Evolutionary conservation across 2,888 invertebrate species (phyloP).

Genomic region (Plagodis dolabraria): DNA sequence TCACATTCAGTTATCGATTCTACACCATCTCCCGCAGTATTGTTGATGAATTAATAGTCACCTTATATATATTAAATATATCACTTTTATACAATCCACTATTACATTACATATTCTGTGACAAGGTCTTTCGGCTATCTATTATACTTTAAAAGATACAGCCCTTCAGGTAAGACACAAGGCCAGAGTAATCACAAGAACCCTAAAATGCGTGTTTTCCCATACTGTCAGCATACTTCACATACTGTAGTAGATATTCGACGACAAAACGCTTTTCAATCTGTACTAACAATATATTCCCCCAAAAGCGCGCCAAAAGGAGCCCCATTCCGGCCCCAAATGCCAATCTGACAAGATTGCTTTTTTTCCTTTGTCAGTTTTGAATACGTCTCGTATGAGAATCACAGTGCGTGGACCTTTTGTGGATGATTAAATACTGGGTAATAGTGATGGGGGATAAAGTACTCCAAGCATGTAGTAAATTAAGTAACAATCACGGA

Average conservation of each 20-base stretch:
- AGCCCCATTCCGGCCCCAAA: constrained; percentile 73
- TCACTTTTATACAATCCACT: no score
- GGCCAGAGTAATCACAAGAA: no score
- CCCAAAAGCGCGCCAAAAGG: constrained; percentile 56
- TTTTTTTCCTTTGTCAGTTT: constrained; percentile 84
- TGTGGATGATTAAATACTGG: constrained; percentile 82
- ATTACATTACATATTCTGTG: no score
- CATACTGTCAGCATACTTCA: constrained; percentile 10
- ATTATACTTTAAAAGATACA: no score
- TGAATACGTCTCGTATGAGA: constrained; percentile 76
- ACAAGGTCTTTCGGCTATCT: no score
- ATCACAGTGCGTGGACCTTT: constrained; percentile 61
- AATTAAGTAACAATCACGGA: not conserved
- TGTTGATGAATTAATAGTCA: no score
- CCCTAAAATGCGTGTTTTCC: not conserved
- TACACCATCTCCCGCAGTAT: no score
- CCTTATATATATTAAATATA: no score
- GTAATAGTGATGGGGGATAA: constrained; percentile 43
- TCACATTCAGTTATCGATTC: no score
- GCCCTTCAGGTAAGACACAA: no score
- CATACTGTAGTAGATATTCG: constrained; percentile 4
- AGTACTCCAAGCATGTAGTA: not conserved
- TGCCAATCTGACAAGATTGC: constrained; percentile 84
- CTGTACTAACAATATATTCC: constrained; percentile 65
- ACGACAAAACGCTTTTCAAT: constrained; percentile 84